Base-by-base conservation (phyloP, 2,113 vertebrate species). In the Sus scrofa region DNA sequence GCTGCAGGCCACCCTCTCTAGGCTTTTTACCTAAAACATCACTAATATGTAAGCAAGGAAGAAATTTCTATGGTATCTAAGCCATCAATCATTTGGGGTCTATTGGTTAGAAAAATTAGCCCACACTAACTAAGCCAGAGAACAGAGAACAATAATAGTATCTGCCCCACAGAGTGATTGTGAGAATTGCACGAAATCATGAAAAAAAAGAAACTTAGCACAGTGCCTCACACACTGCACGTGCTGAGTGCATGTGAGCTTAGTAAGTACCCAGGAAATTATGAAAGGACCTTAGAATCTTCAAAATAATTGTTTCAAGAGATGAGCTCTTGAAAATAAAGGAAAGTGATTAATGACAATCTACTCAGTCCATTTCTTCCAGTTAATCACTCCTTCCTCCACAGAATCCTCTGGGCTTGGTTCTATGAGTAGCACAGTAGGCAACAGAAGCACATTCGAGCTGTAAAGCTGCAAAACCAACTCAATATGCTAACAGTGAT, bases 351-450 rank as follows among this genome's bases (percentile, higher is more conserved):
- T 95, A 93, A 96, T 97, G 94, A 89, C 70, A 65, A 73, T 70
- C 91, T 81, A 89, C 86, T 87, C 70, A 92, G 94, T 75, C 94
- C 62, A 92, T 96, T 97, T 97, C 95, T 96, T 92, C 77, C 86
- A 56, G 90, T 83, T 97, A 97, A 97, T 97, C 94, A 93, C 86
- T 95, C 91, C 71, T 92, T 97, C 95, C 95, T 96, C 83, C 86
- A 60, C 91, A 96, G 91, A 75, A 91, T 94, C 87, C 89, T 93
- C 89, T 71, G 83, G 63, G 78, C 62, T 95, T 86, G 34, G 95
- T 70, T 89, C 50, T 54, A 89, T 70, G 93, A 75, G 96, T 39
- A 79, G 89, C 93, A 86, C 84, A 94, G 82, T 85, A 84, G 96
- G 97, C 95, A 89, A 71, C 44, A 2, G 3, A 60, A 93, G 91